Conservation (phyloP, 1,140 invertebrate genomes). For the Eriocheir sinensis region DNA sequence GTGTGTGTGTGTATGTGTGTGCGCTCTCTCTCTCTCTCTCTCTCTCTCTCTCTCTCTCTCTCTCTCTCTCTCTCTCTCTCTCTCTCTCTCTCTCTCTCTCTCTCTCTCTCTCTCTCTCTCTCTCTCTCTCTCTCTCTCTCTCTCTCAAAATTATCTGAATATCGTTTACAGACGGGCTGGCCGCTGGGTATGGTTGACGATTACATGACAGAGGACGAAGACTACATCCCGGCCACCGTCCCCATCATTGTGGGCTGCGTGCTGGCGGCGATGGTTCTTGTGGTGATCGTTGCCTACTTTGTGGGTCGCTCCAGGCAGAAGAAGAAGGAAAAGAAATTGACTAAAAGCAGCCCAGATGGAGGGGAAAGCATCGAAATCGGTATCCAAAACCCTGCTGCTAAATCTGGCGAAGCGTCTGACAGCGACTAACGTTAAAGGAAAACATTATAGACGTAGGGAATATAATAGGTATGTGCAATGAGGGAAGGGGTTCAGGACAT, state of each 20-base stretch:
- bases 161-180: constrained; percentile 38
- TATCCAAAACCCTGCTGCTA: not conserved
- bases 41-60: too few species aligned
- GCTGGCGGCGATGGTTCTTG: constrained; percentile 83
- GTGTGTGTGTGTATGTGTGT: too few species aligned
- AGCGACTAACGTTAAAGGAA: not conserved
- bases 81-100: not conserved
- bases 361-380: not conserved
- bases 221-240: constrained; percentile 80
- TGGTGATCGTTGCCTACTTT: constrained; percentile 84
- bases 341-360: not conserved
- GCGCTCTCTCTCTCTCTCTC: too few species aligned
- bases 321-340: constrained; percentile 64
- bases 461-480: not conserved
- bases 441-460: not conserved
- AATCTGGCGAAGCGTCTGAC: not conserved
- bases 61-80: too few species aligned
- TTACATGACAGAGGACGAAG: constrained; percentile 45
- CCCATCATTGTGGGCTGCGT: constrained; percentile 84
- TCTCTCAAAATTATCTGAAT: not conserved
- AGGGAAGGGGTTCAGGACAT: not conserved
- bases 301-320: constrained; percentile 82
- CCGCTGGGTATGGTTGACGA: not conserved
- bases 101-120: not conserved
- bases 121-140: not conserved